Conservation (phyloP, 37 sponge, comb jelly and placozoan genomes). For the Beroe ovata region DNA sequence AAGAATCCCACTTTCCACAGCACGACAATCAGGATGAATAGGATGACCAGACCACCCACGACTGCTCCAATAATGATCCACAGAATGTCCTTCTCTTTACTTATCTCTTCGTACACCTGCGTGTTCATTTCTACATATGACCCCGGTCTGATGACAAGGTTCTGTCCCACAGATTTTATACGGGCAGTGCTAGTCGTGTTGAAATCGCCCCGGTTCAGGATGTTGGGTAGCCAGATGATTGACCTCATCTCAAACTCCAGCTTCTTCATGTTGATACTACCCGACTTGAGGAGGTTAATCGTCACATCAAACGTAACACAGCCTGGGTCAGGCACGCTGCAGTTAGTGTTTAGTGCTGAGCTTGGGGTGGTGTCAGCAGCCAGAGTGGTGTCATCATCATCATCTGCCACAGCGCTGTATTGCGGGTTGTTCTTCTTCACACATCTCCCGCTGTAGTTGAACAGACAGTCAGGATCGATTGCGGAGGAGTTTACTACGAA, state of each 20-base stretch:
- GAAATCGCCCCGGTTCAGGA: slow-evolving; percentile 22
- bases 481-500: not conserved
- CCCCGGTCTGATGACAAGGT: slow-evolving; percentile 41
- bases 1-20: slow-evolving; percentile 65
- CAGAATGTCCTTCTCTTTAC: slow-evolving; percentile 15
- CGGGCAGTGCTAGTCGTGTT: slow-evolving; percentile 27
- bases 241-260: slow-evolving; percentile 64
- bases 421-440: not conserved
- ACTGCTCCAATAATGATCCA: slow-evolving; percentile 57
- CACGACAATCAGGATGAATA: slow-evolving; percentile 10
- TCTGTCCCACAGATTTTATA: slow-evolving; percentile 37
- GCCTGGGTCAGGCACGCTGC: slow-evolving; percentile 23
- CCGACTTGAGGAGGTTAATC: slow-evolving; percentile 57
- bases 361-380: not conserved
- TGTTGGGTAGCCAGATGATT: slow-evolving; percentile 55
- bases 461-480: slow-evolving; percentile 50
- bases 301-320: slow-evolving; percentile 50
- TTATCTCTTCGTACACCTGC: not conserved
- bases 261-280: slow-evolving; percentile 59
- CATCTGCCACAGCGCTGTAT: not conserved
- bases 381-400: not conserved
- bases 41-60: slow-evolving; percentile 28
- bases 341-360: slow-evolving; percentile 43
- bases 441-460: slow-evolving; percentile 27
- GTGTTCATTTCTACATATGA: slow-evolving; percentile 39